Percentiles rank a stretch among this genome's conserved stretches.
phyloP scores from a whole-genome alignment of 2,113 vertebrate genomes.

The Lasiurus borealis region DNA sequence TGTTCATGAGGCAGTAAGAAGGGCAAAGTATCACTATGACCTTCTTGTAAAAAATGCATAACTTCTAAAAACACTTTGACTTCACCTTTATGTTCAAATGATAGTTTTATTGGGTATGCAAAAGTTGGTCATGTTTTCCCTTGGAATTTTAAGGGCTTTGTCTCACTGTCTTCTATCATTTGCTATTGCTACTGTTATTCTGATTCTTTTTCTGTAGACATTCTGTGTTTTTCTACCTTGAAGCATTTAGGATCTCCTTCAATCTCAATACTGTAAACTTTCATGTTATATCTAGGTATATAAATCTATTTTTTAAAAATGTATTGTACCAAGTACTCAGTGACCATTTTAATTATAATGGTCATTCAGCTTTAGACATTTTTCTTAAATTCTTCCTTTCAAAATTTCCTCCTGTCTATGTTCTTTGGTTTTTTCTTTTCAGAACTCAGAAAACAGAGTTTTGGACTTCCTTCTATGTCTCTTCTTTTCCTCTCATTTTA shows the following conservation, averaged over 20 bases:
- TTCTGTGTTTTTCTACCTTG: not conserved
- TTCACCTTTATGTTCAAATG: not conserved
- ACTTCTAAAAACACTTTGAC: constrained; percentile 12
- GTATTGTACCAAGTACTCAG: not conserved
- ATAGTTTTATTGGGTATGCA: constrained; percentile 9
- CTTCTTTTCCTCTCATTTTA: constrained; percentile 9
- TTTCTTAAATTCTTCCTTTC: not conserved
- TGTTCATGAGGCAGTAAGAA: not conserved
- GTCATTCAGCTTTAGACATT: not conserved
- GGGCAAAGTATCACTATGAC: not conserved
- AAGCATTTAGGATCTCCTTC: not conserved
- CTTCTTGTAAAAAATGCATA: not conserved
- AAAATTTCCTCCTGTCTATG: not conserved
- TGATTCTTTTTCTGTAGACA: not conserved
- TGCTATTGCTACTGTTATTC: not conserved
- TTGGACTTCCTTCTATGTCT: not conserved
- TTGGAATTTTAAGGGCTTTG: not conserved
- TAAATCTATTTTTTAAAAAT: not conserved
- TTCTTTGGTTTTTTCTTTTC: constrained; percentile 19
- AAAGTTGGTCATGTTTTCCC: not conserved
- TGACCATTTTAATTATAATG: not conserved
- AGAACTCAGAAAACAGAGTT: not conserved
- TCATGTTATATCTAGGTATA: not conserved
- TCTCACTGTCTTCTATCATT: not conserved
- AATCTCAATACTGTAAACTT: not conserved